Base-by-base conservation (phyloP, 2,888 invertebrate genomes). In the Drosophila neotestacea region DNA sequence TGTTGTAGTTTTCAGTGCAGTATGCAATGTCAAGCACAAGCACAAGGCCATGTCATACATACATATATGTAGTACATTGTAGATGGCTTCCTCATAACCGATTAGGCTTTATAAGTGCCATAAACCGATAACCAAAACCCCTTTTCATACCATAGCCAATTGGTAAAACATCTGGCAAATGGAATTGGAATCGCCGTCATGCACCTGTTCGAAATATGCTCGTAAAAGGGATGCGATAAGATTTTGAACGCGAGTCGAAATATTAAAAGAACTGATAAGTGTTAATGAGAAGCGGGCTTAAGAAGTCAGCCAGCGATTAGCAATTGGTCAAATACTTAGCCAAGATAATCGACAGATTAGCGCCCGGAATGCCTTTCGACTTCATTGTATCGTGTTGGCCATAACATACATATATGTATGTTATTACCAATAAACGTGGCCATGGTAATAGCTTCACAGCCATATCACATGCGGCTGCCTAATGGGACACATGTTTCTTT, bases 261-360 rank as follows among this genome's bases (percentile, higher is more conserved):
- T 32, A 27, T 38, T 27, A 10, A 34, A 13, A 5, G 16, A 32
- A 16, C 44, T 54, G 73, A 74, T 74, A 75, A 74, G 13, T 2
- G 16, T 11, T 13, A 39, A 16, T 22, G 59, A 59, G 39, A 4
- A 48, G 56, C 27, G 22, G 50, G 55, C n/a, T 63, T 41, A 38
- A 55, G 32, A 47, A 54, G 38, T 34, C 9, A 9, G 47, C 22
- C 6, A 55, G 27, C 66, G 72, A 72, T 65, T 66, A 71, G 34
- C 22, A 34, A 56, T 42, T 52, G 64, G 39, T 55, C 50, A 56
- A 50, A 74, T 59, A 36, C 36, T n/a, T 39, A 34, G 22, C 70
- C 41, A 11, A 38, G 36, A 41, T 75, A 77, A 75, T 75, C 72
- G 36, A 52, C 28, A 56, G 74, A 75, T 75, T 77, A 75, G 41